Base-by-base conservation (phyloP, 1,140 invertebrate species). In the Papilio glaucus region DNA sequence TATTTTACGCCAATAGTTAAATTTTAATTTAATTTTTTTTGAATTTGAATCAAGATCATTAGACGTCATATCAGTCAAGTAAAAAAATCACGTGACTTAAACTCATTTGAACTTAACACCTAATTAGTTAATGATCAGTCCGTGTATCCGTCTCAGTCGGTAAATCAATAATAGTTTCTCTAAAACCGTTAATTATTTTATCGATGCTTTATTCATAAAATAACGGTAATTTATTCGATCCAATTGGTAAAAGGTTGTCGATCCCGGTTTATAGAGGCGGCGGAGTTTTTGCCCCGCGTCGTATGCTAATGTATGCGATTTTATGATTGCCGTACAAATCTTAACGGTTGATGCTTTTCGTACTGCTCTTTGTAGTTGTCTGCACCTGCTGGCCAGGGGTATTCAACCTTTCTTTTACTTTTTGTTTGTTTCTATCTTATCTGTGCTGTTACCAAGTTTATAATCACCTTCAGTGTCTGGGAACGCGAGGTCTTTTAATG, bases 291-390 rank as follows among this genome's bases (percentile, higher is more conserved):
- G 67, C 72, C 38, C 49, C 74, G 60, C 62, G 62, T 39, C 62
- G 62, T 76, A 78, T 80, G 78, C 76, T 77, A 77, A 80, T 79
- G 68, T 60, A 45, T 41, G 67, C 71, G 72, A 72, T 74, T 80
- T 76, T 78, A 80, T 78, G 74, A 74, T 76, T 74, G 79, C 76
- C 74, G 76, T 80, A 76, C 76, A 80, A 78, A 80, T 77, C 72
- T 70, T 74, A 72, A 80, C 73, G 63, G 57, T 61, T 38, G 42
- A 42, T 73, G 63, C 67, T 63, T 76, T 76, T 75, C 72, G 62
- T 65, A 65, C 37, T 65, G 29, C 33, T 65, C 62, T 65, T 65
- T 65, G 62, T 65, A 65, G 62, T 61, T 61, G 26, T 63, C 61
- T 63, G 37, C 62, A 65, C 62, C 62, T 65, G 62, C 62, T 65